Base-by-base conservation (phyloP, 2,113 vertebrate genomes). In the Rousettus leschenaultii region DNA sequence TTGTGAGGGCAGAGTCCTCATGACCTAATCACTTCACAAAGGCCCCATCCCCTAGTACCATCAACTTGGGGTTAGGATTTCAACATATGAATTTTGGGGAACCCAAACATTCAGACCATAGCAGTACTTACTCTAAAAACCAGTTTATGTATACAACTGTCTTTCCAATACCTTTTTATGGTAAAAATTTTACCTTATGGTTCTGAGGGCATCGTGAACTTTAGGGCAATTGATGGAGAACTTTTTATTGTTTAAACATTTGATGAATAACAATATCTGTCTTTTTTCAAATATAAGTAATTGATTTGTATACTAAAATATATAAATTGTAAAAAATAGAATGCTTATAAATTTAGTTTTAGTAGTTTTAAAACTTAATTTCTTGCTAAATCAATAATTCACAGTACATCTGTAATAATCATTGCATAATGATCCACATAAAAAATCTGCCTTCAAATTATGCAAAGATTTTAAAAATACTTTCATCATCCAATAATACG, bases 311-410 rank as follows among this genome's bases (percentile, higher is more conserved):
- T 63, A 87, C 53, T 92, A 51, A 79, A 38, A 93, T 28, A 6
- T 9, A 88, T 63, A 57, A 53, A 65, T 91, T 74, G 68, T 78
- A 82, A 85, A 91, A 93, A 94, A 85, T 88, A 84, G 96, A 96
- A 94, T 83, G 68, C 68, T 93, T 87, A 53, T 89, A 79, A 86
- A 94, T 91, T 91, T 74, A 80, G 63, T 89, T 88, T 96, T 95
- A 89, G 38, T 65, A 61, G 51, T 86, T 96, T 94, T 80, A 89
- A 96, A 93, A 70, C 30, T 80, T 83, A 84, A 38, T 91, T 95
- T 57, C 89, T 95, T 92, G 68, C 91, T 93, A 97, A 95, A 88
- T 96, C 77, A 91, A 66, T 97, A 97, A 94, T 92, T 97, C 86
- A 85, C 86, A 93, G 93, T 89, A 82, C 51, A 89, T 91, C 91